A percentile compares a stretch with the other conserved stretches of the same genome.
Conservation (phyloP, 1,140 invertebrate species). For the Coenobita brevimanus region DNA sequence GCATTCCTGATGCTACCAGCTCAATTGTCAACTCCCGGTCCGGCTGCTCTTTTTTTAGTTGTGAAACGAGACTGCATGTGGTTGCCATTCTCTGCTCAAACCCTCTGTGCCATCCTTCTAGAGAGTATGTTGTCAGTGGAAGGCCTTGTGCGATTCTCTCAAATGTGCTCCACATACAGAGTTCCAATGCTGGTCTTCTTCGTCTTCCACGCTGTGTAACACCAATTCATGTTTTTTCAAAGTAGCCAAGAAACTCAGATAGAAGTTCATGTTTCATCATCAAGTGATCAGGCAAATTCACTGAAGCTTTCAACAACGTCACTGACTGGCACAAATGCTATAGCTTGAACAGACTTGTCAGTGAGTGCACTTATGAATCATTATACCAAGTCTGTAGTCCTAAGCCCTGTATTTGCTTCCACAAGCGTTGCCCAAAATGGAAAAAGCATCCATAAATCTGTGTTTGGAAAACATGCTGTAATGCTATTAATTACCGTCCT, state of each 20-base stretch:
- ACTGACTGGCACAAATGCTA: constrained; percentile 38
- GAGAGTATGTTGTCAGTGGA: constrained; percentile 9
- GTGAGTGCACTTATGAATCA: constrained; percentile 30
- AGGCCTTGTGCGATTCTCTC: constrained; percentile 31
- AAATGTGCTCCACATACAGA: constrained; percentile 8
- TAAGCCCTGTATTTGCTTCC: constrained; percentile 57
- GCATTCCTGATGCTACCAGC: constrained; percentile 22
- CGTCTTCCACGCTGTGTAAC: constrained; percentile 23
- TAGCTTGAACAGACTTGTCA: constrained; percentile 29
- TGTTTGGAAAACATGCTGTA: background rate
- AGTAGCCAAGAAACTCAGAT: constrained; percentile 23
- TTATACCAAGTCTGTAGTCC: constrained; percentile 35
- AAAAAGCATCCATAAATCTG: no score
- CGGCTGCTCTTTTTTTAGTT: constrained; percentile 23
- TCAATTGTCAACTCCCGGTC: constrained; percentile 43
- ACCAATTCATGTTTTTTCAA: constrained; percentile 17
- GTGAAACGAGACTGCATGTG: constrained; percentile 20
- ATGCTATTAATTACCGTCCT: background rate
- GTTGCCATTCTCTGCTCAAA: constrained; percentile 25
- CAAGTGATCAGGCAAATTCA: constrained; percentile 38
- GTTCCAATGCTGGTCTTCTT: constrained; percentile 21
- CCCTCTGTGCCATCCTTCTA: background rate
- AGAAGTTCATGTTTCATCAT: constrained; percentile 47
- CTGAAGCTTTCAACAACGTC: constrained; percentile 45
- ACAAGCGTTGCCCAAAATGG: constrained; percentile 38